Evolutionary conservation across 2,113 vertebrate genomes (phyloP).

Genomic region (Ailurus styani): DNA sequence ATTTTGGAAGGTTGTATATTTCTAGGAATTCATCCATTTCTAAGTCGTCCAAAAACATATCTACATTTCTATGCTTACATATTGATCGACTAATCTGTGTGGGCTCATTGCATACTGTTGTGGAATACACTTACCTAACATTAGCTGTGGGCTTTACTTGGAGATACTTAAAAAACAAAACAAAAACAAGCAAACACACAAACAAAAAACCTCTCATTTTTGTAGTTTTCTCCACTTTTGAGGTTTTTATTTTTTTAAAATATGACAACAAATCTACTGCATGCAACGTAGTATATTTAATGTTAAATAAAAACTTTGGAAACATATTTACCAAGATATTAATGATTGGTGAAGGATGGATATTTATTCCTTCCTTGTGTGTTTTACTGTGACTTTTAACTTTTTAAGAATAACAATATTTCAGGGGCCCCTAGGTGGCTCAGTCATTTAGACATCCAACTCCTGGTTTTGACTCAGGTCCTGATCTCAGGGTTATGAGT

Average conservation of each 20-base stretch:
- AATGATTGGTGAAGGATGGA: neutral
- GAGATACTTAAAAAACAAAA: neutral
- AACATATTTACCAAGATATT: neutral
- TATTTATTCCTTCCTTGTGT: neutral
- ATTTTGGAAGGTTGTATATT: neutral
- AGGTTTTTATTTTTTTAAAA: neutral
- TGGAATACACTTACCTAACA: neutral
- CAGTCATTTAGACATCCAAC: no score
- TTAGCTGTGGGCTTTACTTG: neutral
- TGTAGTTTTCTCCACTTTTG: neutral
- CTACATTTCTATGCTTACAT: neutral
- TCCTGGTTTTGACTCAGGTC: no score
- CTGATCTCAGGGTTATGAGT: no score
- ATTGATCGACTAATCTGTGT: neutral
- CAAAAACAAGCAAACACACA: neutral
- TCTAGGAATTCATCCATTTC: neutral
- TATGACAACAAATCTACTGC: neutral
- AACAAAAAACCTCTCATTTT: neutral
- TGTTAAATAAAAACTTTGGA: neutral
- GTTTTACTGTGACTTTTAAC: neutral
- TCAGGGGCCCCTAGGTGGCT: no score
- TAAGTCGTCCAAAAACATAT: neutral
- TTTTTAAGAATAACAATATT: neutral
- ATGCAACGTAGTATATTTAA: neutral
- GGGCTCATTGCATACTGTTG: neutral